Conservation (phyloP, 1,140 invertebrate species). For the Chironomus striatipennis region DNA sequence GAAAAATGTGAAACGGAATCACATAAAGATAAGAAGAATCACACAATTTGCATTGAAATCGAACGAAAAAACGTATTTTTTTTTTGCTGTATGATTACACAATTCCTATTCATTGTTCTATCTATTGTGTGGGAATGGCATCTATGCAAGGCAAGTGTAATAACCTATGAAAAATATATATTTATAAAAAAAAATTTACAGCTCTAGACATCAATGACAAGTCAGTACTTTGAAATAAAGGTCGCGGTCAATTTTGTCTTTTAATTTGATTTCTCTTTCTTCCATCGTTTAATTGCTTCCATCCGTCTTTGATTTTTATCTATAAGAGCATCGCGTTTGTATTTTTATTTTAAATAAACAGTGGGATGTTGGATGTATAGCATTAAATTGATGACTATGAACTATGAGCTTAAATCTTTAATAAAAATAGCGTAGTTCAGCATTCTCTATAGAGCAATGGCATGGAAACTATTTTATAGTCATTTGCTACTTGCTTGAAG, state of each 20-base stretch:
- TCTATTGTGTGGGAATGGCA: background rate
- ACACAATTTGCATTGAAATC: background rate
- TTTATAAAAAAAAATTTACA: background rate
- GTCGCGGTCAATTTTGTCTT: background rate
- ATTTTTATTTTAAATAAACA: too few relatives aligned
- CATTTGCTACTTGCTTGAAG: too few relatives aligned
- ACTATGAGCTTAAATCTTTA: too few relatives aligned
- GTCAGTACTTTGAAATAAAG: background rate
- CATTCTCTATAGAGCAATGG: too few relatives aligned
- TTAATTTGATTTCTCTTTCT: background rate
- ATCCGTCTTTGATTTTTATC: background rate
- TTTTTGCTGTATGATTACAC: background rate
- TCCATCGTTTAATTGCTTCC: background rate
- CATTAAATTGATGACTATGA: too few relatives aligned
- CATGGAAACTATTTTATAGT: too few relatives aligned
- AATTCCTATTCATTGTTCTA: background rate
- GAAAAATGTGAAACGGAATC: conserved; percentile 1
- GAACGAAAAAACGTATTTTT: background rate
- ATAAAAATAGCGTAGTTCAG: too few relatives aligned
- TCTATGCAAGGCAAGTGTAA: background rate
- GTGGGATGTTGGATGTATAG: too few relatives aligned
- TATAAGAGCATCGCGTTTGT: too few relatives aligned
- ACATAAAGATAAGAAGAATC: background rate
- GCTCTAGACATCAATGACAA: background rate
- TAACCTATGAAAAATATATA: background rate